Conservation (phyloP, 2,113 vertebrate species). For the Hyaena hyaena region DNA sequence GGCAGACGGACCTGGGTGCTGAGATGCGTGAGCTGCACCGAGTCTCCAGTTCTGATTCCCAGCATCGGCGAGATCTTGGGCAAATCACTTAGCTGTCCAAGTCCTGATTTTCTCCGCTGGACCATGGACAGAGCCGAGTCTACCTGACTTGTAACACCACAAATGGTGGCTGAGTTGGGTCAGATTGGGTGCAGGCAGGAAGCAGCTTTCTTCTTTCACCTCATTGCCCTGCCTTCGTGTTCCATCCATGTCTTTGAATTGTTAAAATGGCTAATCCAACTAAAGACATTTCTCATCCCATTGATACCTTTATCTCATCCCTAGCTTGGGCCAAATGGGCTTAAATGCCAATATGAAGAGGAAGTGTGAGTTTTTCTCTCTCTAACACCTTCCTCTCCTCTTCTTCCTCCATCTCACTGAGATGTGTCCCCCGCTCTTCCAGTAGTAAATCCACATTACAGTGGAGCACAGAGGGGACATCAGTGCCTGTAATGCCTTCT, state of each 20-base stretch:
- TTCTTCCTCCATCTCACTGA: no score
- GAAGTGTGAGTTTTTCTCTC: fast-evolving
- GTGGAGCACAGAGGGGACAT: fast-evolving
- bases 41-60: not conserved
- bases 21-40: no score
- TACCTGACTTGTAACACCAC: fast-evolving
- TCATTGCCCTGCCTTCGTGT: not conserved
- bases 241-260: not conserved
- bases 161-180: fast-evolving
- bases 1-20: not conserved
- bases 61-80: not conserved
- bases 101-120: not conserved
- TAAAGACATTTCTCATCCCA: not conserved
- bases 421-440: not conserved
- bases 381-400: fast-evolving
- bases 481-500: fast-evolving
- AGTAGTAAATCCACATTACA: fast-evolving
- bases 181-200: fast-evolving
- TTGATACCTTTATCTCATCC: no score
- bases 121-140: not conserved
- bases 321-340: not conserved
- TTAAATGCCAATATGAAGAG: not conserved
- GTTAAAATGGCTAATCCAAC: not conserved
- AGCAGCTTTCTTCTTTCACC: not conserved
- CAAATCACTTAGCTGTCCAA: fast-evolving